phyloP scores from a whole-genome alignment of 2,113 vertebrate species.

The Grallaria varia region DNA sequence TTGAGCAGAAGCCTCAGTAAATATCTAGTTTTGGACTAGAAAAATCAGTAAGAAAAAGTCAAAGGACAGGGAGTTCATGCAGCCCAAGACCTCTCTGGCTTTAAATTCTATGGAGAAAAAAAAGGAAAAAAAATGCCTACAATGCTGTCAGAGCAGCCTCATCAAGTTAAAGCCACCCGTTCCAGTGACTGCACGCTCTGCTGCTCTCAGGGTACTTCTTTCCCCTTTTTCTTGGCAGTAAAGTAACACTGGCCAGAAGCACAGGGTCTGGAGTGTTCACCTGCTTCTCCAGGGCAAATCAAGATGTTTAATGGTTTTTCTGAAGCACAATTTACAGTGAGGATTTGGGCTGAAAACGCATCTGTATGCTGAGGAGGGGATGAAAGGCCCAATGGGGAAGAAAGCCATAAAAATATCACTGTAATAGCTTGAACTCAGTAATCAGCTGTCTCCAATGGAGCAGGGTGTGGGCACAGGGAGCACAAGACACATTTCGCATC shows the following conservation, averaged over 20 bases:
- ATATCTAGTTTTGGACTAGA: background rate
- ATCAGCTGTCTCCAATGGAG: background rate
- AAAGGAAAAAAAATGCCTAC: background rate
- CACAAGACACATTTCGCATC: fast-evolving
- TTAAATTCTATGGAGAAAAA: background rate
- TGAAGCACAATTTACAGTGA: background rate
- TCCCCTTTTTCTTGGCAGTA: background rate
- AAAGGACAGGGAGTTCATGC: fast-evolving
- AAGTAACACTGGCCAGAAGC: background rate
- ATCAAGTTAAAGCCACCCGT: background rate
- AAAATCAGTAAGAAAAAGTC: background rate
- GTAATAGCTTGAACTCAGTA: background rate
- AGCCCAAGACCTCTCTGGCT: background rate
- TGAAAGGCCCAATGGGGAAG: background rate
- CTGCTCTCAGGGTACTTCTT: background rate
- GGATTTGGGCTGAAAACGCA: background rate
- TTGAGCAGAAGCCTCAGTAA: background rate
- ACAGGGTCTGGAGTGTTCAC: background rate
- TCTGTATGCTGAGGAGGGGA: background rate
- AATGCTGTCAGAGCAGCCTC: background rate
- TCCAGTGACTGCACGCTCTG: background rate
- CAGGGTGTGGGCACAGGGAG: background rate
- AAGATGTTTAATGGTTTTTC: background rate
- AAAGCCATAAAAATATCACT: background rate
- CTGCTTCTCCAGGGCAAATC: background rate